Percentiles rank a stretch among this genome's conserved stretches.
These are phyloP conservation scores for Rhopalosiphum maidis DNA, from an alignment of 1,140 invertebrate species.

Conservation along the genomic window DNA sequence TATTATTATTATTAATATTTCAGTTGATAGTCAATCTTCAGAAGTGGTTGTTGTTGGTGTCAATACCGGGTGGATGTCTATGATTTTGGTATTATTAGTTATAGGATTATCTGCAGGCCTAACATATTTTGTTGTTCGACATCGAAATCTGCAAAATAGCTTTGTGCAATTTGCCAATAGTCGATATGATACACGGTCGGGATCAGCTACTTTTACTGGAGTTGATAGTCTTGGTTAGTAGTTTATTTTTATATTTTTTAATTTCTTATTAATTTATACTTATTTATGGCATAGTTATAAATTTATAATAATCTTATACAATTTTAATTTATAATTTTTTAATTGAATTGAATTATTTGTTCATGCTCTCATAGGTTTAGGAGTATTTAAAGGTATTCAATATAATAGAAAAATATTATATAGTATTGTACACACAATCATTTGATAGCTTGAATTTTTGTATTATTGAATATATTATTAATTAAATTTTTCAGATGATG, in stretches of 20 bases:
- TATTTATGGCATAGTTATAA: no score
- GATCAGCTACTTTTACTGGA: conserved; percentile 80
- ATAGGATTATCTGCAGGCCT: conserved; percentile 68
- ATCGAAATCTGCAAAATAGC: conserved; percentile 76
- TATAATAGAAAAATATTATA: not conserved
- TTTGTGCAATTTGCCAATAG: conserved; percentile 84
- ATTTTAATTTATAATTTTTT: not conserved
- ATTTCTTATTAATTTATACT: not conserved
- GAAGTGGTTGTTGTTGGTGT: conserved; percentile 56
- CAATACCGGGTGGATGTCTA: conserved; percentile 63
- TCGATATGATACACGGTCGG: conserved; percentile 84
- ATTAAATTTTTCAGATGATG: conserved; percentile 81
- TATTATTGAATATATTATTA: conserved; percentile 61
- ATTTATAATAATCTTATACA: not conserved
- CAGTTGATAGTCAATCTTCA: conserved; percentile 56
- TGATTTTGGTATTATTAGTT: conserved; percentile 66
- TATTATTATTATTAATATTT: not conserved
- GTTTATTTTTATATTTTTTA: not conserved
- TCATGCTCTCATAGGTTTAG: conserved; percentile 36
- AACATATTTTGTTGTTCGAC: conserved; percentile 72
- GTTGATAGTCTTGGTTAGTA: conserved; percentile 72
- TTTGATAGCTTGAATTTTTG: conserved; percentile 20
- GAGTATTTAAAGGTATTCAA: conserved; percentile 42
- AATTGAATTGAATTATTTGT: not conserved
- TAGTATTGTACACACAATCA: not conserved